Conservation (phyloP, 2,113 vertebrate genomes). For the Oncorhynchus clarkii region DNA sequence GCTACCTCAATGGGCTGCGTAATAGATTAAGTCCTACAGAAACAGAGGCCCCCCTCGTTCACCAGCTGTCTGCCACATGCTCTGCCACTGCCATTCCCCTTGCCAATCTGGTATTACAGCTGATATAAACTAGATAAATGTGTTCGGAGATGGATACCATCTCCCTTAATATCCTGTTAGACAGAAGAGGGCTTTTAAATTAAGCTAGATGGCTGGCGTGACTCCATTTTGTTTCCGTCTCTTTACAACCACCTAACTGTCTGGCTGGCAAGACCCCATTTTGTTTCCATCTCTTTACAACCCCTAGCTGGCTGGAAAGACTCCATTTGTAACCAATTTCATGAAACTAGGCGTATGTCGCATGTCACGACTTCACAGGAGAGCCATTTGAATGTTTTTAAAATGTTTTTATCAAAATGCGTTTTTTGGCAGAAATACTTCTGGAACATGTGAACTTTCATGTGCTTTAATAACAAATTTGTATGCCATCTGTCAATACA, state of each 20-base stretch:
- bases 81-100: background rate
- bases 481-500: no score
- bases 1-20: background rate
- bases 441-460: no score
- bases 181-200: background rate
- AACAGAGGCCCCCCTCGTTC: background rate
- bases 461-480: no score
- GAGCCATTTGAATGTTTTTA: no score
- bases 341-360: no score
- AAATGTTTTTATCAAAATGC: no score
- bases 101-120: background rate
- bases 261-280: background rate
- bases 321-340: no score
- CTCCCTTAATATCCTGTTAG: constrained; percentile 3
- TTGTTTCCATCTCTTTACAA: background rate
- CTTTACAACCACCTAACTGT: background rate
- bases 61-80: background rate
- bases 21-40: background rate
- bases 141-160: background rate
- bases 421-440: no score
- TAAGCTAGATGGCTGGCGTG: background rate
- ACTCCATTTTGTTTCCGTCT: background rate
- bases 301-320: no score
- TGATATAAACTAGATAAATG: background rate
- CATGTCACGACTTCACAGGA: no score